Conservation (phyloP, 2,797 vertebrate species). For the Malacoraja senta region DNA sequence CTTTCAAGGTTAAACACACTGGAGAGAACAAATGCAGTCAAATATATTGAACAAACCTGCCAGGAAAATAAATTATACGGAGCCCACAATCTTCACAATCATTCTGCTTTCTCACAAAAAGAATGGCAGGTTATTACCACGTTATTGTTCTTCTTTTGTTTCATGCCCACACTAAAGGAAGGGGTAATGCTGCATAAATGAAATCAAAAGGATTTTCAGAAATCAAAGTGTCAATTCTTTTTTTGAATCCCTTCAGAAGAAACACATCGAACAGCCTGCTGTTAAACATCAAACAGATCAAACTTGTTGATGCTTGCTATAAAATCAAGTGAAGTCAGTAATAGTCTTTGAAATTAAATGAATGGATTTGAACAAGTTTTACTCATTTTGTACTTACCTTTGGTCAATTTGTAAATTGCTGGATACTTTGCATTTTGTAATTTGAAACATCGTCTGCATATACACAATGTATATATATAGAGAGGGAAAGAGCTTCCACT, state of each 20-base stretch:
- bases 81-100: background rate
- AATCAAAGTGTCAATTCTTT: background rate
- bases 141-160: background rate
- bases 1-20: background rate
- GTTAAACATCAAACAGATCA: background rate
- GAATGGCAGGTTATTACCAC: background rate
- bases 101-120: background rate
- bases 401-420: background rate
- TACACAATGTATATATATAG: background rate
- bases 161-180: too few species aligned
- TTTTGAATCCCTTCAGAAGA: background rate
- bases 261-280: background rate
- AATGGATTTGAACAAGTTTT: background rate
- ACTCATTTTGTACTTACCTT: background rate
- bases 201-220: background rate
- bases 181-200: background rate
- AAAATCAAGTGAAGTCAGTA: background rate
- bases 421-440: background rate
- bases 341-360: background rate
- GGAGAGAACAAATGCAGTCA: background rate
- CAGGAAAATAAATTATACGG: background rate
- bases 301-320: background rate
- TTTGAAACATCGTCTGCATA: background rate
- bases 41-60: background rate
- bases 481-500: constrained; percentile 48